Evolutionary conservation across 2,113 vertebrate genomes (phyloP).

Genomic region (Epinephelus fuscoguttatus): DNA sequence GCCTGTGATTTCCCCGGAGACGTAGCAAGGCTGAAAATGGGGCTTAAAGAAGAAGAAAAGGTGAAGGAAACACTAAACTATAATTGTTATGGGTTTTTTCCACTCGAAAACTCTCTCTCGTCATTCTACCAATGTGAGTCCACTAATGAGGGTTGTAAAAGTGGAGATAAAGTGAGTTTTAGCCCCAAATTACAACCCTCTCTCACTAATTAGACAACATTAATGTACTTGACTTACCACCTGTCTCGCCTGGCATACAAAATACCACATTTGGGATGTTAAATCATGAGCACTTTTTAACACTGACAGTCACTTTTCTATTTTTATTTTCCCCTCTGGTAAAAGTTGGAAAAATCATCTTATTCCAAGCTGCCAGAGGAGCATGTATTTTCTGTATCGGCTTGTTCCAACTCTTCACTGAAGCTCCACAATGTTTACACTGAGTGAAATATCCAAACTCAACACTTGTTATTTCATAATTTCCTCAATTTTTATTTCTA

Average conservation of each 20-base stretch:
- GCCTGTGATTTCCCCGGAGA: conserved; percentile 30
- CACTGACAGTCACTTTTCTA: neutral
- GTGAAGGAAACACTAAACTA: conserved; percentile 3
- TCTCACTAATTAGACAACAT: conserved; percentile 19
- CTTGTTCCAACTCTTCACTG: too few species aligned
- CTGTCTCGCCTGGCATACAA: neutral
- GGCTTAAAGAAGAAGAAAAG: conserved; percentile 6
- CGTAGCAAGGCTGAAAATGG: neutral
- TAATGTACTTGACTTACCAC: conserved; percentile 1
- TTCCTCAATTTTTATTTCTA: neutral
- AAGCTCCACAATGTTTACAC: too few species aligned
- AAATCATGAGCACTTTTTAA: neutral
- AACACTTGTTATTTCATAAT: neutral
- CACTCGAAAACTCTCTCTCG: conserved; percentile 1
- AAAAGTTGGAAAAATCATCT: too few species aligned
- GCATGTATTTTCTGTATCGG: too few species aligned
- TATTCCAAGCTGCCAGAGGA: too few species aligned
- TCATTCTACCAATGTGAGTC: neutral
- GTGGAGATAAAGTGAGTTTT: conserved; percentile 13
- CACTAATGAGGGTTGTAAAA: conserved; percentile 35
- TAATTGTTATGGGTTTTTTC: conserved; percentile 10
- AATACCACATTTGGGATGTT: neutral
- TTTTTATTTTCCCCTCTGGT: neutral
- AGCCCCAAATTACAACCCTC: neutral
- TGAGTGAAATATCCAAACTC: too few species aligned